phyloP scores from a whole-genome alignment of 2,113 vertebrate species.

The Syngnathus scovelli region DNA sequence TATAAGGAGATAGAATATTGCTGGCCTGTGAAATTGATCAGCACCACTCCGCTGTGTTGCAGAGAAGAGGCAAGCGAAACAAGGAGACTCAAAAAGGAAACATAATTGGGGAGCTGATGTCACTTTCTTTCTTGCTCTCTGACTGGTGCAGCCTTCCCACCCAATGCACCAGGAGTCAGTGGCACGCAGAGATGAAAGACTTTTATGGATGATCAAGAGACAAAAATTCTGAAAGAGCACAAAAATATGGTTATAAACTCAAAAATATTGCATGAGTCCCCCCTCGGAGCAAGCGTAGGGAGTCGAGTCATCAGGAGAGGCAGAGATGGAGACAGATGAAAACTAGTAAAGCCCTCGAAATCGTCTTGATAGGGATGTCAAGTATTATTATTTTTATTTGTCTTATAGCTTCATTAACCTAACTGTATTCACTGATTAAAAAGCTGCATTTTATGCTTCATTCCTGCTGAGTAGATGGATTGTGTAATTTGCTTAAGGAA shows the following conservation, averaged over 20 bases:
- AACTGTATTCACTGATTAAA: constrained; percentile 45
- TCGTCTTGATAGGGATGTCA: neutral
- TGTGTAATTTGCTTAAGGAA: constrained; percentile 50
- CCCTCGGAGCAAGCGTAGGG: constrained; percentile 30
- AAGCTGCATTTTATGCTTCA: constrained; percentile 39
- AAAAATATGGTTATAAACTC: constrained; percentile 61
- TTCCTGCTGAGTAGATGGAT: constrained; percentile 45
- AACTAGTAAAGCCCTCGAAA: neutral
- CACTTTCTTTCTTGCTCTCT: constrained; percentile 11
- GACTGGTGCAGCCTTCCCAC: constrained; percentile 32
- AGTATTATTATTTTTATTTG: too few relatives aligned
- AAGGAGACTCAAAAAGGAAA: constrained; percentile 41
- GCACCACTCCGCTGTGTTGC: constrained; percentile 39
- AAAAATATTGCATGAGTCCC: constrained; percentile 58
- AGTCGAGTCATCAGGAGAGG: constrained; percentile 29
- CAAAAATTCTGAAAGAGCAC: constrained; percentile 49
- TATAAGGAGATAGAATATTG: constrained; percentile 34
- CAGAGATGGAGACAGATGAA: constrained; percentile 40
- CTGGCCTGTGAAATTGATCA: constrained; percentile 53
- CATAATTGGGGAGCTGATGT: constrained; percentile 49
- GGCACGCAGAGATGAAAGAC: constrained; percentile 11
- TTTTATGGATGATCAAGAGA: constrained; percentile 57
- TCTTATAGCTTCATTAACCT: constrained; percentile 6
- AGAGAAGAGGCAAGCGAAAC: constrained; percentile 37
- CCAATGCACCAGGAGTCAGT: constrained; percentile 40